Evolutionary conservation across 2,888 invertebrate species (phyloP), one percentile per base, ranked within the genome.

Genomic region (Eledona agricola): DNA sequence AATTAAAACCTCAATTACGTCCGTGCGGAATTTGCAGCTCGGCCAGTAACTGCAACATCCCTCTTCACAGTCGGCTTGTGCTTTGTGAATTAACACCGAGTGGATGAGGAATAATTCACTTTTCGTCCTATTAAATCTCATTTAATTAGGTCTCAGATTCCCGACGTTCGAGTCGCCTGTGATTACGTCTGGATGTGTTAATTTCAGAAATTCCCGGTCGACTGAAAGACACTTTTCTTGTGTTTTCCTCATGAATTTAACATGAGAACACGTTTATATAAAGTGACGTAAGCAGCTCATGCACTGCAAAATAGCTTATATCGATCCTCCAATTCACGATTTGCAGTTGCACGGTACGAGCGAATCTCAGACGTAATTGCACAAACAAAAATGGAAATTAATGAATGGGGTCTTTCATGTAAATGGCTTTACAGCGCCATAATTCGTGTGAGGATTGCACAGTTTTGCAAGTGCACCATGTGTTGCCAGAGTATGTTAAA

Each of bases 401-500:
- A n/a, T n/a, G n/a, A n/a, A n/a, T n/a, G n/a, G n/a, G n/a, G n/a
- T n/a, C n/a, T n/a, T n/a, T n/a, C n/a, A n/a, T n/a, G n/a, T n/a
- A n/a, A n/a, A n/a, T n/a, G n/a, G n/a, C n/a, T n/a, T n/a, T n/a
- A n/a, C n/a, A n/a, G n/a, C n/a, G n/a, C n/a, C n/a, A n/a, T n/a
- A n/a, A n/a, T n/a, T n/a, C n/a, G 31, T 29, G 45, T 45, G 19
- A 23, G 43, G 25, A 50, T 28, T 52, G 49, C 38, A 20, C 46
- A 43, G 42, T 50, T 38, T 26, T 50, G 31, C 29, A 46, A 45
- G 38, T 42, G 19, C 50, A 23, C 51, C 57, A 57, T 51, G 38
- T 54, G 51, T 42, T 43, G 16, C 31, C 22, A 46, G 31, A 53
- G 50, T 53, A 38, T 46, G 57, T 57, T 57, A 46, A 57, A 57